These are phyloP conservation scores for Epinotia demarniana DNA, from an alignment of 2,888 invertebrate genomes.

Conservation along the genomic window DNA sequence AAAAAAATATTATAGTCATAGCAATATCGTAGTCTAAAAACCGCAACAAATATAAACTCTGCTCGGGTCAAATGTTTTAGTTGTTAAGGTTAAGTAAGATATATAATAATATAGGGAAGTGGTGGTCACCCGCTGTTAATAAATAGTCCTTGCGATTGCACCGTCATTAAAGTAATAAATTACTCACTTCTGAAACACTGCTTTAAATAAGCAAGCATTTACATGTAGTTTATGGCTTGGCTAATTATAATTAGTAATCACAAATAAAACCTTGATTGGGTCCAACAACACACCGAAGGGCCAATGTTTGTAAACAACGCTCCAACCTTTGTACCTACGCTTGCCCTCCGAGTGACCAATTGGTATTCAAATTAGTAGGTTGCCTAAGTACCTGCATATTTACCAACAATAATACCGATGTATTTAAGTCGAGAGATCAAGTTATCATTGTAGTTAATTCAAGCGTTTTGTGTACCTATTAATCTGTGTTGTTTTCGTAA, in stretches of 20 bases:
- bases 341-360: background rate
- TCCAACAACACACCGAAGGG: background rate
- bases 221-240: too few relatives aligned
- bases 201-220: background rate
- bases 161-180: too few relatives aligned
- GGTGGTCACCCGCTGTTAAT: too few relatives aligned
- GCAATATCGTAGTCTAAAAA: too few relatives aligned
- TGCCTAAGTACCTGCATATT: background rate
- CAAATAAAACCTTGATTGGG: conserved; percentile 4
- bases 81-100: too few relatives aligned
- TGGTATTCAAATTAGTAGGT: conserved; percentile 12
- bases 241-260: background rate
- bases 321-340: background rate
- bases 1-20: too few relatives aligned
- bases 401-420: conserved; percentile 48
- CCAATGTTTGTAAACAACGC: conserved; percentile 17
- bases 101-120: too few relatives aligned
- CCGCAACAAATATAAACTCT: too few relatives aligned
- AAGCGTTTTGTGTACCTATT: conserved; percentile 58
- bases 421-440: conserved; percentile 49
- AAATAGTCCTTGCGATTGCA: too few relatives aligned
- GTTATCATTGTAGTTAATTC: conserved; percentile 58
- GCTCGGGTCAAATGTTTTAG: too few relatives aligned
- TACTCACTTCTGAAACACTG: background rate
- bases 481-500: conserved; percentile 68